A percentile compares a stretch with the other conserved stretches of the same genome.
Evolutionary conservation across 2,797 vertebrate genomes (phyloP).

Genomic region (Leuciscus waleckii): DNA sequence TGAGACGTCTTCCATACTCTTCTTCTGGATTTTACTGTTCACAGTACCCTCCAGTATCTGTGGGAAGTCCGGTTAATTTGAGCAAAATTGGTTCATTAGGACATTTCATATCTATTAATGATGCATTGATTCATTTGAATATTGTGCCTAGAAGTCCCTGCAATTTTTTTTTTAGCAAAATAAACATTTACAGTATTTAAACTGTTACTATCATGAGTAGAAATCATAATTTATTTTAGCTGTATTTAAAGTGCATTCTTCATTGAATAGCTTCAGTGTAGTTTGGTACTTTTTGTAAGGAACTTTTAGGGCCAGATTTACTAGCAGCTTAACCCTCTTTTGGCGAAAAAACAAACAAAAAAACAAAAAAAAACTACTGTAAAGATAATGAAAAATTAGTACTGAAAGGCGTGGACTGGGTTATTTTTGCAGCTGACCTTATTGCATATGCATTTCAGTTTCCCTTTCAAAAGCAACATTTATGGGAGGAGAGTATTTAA

Average conservation of each 20-base stretch:
- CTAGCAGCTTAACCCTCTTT: no score
- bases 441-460: no score
- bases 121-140: neutral
- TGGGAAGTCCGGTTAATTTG: neutral
- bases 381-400: no score
- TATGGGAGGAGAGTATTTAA: no score
- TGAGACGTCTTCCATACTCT: slow-evolving; percentile 18
- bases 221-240: neutral
- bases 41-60: neutral
- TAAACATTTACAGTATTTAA: neutral
- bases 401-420: no score
- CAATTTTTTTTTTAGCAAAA: neutral
- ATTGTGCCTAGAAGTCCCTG: neutral
- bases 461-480: no score
- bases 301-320: neutral
- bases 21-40: slow-evolving; percentile 11
- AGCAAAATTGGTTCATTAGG: neutral
- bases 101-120: neutral
- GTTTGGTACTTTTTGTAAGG: neutral
- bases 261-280: neutral
- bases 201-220: neutral
- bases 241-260: neutral
- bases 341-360: no score
- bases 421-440: no score
- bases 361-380: no score